Evolutionary conservation across 2,797 vertebrate genomes (phyloP).

Genomic region (Margarornis squamiger): DNA sequence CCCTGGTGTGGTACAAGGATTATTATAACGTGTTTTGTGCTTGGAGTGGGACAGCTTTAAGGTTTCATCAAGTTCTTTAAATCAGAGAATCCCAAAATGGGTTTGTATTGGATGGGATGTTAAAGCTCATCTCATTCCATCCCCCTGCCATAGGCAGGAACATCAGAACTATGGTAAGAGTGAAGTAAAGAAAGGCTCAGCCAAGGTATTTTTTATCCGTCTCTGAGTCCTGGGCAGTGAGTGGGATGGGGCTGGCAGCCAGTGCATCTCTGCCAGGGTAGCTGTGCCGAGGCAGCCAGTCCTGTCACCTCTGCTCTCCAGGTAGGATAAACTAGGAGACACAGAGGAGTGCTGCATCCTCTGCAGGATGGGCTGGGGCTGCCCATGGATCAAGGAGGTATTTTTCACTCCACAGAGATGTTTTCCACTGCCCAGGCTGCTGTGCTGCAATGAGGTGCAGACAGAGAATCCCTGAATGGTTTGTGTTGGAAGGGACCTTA

Average conservation of each 20-base stretch:
- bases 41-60: not conserved
- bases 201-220: not conserved
- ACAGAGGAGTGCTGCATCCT: not conserved
- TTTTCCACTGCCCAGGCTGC: not conserved
- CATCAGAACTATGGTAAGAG: not conserved
- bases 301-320: not conserved
- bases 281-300: not conserved
- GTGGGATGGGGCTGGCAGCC: not conserved
- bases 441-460: not conserved
- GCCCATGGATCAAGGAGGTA: not conserved
- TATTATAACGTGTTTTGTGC: accelerated
- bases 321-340: not conserved
- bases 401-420: not conserved
- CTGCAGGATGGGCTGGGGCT: not conserved
- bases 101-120: not conserved
- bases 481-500: not conserved
- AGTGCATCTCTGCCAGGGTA: not conserved
- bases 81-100: not conserved
- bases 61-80: not conserved
- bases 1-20: accelerated
- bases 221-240: not conserved
- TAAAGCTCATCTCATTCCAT: not conserved
- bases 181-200: not conserved
- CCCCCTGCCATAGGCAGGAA: not conserved
- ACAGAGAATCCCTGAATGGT: not conserved